A percentile compares a stretch with the other conserved stretches of the same genome.
These are phyloP conservation scores for Drosophila subsilvestris DNA, from an alignment of 2,888 invertebrate species.

Conservation along the genomic window DNA sequence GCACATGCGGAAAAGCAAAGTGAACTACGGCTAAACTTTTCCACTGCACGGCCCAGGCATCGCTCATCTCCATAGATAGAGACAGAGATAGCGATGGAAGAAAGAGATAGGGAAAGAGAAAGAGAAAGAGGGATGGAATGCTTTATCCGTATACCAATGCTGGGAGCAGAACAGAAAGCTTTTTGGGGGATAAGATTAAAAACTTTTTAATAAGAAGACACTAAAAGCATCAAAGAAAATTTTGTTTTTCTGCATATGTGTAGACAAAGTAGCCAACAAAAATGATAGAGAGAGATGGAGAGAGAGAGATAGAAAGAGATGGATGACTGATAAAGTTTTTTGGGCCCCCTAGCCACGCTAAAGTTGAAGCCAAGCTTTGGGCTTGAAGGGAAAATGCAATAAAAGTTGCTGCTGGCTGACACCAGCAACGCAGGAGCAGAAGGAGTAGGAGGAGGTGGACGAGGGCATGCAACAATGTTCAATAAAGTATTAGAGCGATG, in stretches of 20 bases:
- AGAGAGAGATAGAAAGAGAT: conserved; percentile 10
- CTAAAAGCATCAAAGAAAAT: conserved; percentile 78
- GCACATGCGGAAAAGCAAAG: conserved; percentile 33
- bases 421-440: conserved; percentile 20
- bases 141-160: conserved; percentile 49
- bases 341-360: conserved; percentile 35
- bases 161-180: conserved; percentile 51
- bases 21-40: conserved; percentile 63
- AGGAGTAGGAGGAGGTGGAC: conserved; percentile 3
- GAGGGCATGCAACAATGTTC: conserved; percentile 73
- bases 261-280: conserved; percentile 24
- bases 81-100: conserved; percentile 6
- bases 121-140: conserved; percentile 9
- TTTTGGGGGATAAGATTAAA: conserved; percentile 66
- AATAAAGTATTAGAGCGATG: conserved; percentile 66
- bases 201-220: conserved; percentile 76
- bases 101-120: background rate
- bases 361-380: conserved; percentile 49
- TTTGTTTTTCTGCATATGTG: conserved; percentile 53
- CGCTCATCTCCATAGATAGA: conserved; percentile 58
- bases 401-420: conserved; percentile 61
- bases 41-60: conserved; percentile 47
- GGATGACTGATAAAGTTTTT: conserved; percentile 53
- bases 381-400: conserved; percentile 61
- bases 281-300: background rate